These are phyloP conservation scores for Mugil cephalus DNA, from an alignment of 2,113 vertebrate species.

Conservation along the genomic window DNA sequence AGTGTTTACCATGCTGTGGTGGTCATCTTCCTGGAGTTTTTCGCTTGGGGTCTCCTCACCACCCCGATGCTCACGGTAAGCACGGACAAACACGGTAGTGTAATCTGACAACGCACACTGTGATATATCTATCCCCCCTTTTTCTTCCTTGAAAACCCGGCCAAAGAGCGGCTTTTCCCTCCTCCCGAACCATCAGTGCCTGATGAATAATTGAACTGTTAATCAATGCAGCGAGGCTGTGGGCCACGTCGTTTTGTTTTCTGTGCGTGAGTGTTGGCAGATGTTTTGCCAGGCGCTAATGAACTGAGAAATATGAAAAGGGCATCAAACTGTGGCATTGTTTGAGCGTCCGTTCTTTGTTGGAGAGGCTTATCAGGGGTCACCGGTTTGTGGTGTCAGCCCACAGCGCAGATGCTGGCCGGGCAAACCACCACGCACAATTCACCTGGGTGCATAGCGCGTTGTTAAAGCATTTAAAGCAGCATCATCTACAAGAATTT, in stretches of 20 bases:
- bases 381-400: conserved; percentile 45
- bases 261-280: conserved; percentile 29
- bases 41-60: conserved; percentile 93
- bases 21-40: conserved; percentile 95
- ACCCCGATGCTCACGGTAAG: conserved; percentile 91
- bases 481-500: background rate
- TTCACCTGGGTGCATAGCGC: conserved; percentile 11
- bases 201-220: conserved; percentile 73
- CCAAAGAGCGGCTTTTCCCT: conserved; percentile 51
- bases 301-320: conserved; percentile 65
- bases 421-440: conserved; percentile 11
- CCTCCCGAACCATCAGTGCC: conserved; percentile 49
- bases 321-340: conserved; percentile 66
- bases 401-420: conserved; percentile 28
- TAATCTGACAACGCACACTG: conserved; percentile 16
- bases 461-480: background rate
- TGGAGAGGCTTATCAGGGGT: conserved; percentile 58
- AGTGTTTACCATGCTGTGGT: conserved; percentile 94
- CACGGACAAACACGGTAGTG: background rate
- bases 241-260: conserved; percentile 28
- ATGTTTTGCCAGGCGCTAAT: conserved; percentile 55
- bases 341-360: conserved; percentile 60
- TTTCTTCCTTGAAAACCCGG: conserved; percentile 19
- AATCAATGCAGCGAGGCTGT: conserved; percentile 54
- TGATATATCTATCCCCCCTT: conserved; percentile 30